A percentile compares a stretch with the other conserved stretches of the same genome.
phyloP scores from a whole-genome alignment of 92 coral and sea anemone species.

The Pocillopora grandis region DNA sequence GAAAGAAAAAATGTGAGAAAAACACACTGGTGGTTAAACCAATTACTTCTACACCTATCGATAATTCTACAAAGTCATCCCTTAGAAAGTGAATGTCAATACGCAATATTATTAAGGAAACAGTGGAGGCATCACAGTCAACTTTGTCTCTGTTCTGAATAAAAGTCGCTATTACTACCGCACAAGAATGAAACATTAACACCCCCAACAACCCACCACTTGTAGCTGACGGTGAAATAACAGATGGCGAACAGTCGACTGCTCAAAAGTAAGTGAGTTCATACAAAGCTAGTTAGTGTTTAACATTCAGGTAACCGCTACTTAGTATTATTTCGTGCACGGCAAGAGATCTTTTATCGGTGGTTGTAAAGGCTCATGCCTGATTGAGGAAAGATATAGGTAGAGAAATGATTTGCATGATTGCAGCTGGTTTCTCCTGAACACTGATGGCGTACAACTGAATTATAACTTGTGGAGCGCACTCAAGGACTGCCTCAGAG shows the following conservation, averaged over 20 bases:
- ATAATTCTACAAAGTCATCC: too few relatives aligned
- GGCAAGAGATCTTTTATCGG: neutral
- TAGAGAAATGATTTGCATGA: slow-evolving; percentile 47
- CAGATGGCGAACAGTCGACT: too few relatives aligned
- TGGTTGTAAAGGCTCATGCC: neutral
- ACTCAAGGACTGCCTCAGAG: slow-evolving; percentile 43
- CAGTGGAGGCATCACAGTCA: too few relatives aligned
- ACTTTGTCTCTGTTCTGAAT: too few relatives aligned
- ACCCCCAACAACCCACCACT: neutral
- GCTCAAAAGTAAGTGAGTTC: neutral
- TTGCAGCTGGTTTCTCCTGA: slow-evolving; percentile 24
- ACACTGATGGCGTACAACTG: slow-evolving; percentile 54
- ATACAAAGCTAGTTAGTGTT: neutral
- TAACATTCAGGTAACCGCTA: neutral
- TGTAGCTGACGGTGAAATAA: too few relatives aligned
- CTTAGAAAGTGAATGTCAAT: too few relatives aligned
- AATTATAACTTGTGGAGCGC: slow-evolving; percentile 45
- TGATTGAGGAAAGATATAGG: slow-evolving; percentile 4
- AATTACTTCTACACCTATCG: too few relatives aligned
- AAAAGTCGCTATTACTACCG: neutral
- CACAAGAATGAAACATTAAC: slow-evolving; percentile 9
- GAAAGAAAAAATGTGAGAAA: too few relatives aligned
- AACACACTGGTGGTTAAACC: too few relatives aligned
- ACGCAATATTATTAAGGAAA: too few relatives aligned
- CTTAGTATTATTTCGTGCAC: neutral